Evolutionary conservation across 2,888 invertebrate genomes (phyloP).

Genomic region (Harpalus rufipes): DNA sequence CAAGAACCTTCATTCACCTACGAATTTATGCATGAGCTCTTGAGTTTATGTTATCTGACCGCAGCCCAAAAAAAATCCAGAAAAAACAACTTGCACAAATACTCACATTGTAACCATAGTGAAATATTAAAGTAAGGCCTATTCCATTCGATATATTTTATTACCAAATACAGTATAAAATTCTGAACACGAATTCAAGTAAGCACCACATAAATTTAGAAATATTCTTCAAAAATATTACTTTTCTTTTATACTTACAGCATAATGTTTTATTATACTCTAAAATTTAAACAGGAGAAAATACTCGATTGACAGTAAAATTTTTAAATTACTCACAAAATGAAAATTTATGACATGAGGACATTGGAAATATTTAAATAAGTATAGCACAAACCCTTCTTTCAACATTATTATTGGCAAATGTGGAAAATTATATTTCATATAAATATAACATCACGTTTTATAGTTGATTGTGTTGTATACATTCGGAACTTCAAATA

Average conservation of each 20-base stretch:
- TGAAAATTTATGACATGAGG: neutral
- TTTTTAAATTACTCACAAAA: neutral
- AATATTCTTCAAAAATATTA: conserved; percentile 29
- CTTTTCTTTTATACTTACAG: neutral
- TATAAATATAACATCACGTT: neutral
- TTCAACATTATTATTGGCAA: neutral
- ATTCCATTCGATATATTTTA: conserved; percentile 28
- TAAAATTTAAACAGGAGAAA: conserved; percentile 7
- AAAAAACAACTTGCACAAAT: conserved; percentile 11
- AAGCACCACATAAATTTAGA: conserved; percentile 18
- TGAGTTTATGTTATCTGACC: conserved; percentile 26
- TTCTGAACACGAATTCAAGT: conserved; percentile 18
- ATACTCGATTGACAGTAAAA: neutral
- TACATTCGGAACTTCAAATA: too few species aligned
- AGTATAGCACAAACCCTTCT: neutral
- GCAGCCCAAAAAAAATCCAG: conserved; percentile 1
- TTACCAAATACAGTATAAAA: conserved; percentile 15
- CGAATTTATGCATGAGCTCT: conserved; percentile 29
- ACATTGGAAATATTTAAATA: neutral
- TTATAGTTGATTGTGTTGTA: neutral
- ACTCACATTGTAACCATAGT: conserved; percentile 2
- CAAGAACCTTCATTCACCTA: conserved; percentile 12
- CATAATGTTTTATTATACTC: conserved; percentile 21
- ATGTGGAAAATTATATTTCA: neutral
- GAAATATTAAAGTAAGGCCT: conserved; percentile 14